These are phyloP conservation scores for Leptarthrus brevirostris DNA, from an alignment of 2,888 invertebrate species.

Conservation along the genomic window DNA sequence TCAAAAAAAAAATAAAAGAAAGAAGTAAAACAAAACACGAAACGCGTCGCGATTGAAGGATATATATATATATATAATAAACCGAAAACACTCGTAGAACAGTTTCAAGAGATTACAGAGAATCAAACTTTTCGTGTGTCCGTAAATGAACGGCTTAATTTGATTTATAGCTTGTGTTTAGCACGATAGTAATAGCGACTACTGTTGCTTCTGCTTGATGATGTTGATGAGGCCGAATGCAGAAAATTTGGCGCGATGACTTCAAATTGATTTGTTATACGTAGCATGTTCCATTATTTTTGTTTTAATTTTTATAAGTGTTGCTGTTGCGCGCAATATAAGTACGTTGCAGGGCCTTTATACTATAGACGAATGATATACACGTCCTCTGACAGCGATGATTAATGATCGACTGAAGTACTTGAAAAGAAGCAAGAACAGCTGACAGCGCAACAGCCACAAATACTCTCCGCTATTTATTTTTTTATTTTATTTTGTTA, in stretches of 20 bases:
- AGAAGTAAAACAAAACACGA: conserved; percentile 3
- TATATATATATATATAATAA: background rate
- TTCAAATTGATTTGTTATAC: conserved; percentile 55
- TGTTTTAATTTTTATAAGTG: background rate
- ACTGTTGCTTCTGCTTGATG: conserved; percentile 45
- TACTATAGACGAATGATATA: background rate
- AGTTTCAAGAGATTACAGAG: conserved; percentile 10
- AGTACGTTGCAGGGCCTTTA: background rate
- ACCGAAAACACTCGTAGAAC: conserved; percentile 29
- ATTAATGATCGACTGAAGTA: conserved; percentile 54
- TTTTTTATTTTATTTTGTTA: no score
- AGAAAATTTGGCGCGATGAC: conserved; percentile 57
- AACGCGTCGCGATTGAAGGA: conserved; percentile 28
- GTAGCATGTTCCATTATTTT: conserved; percentile 58
- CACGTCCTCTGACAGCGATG: conserved; percentile 51
- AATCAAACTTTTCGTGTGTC: background rate
- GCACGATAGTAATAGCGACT: conserved; percentile 57
- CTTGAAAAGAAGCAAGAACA: conserved; percentile 41
- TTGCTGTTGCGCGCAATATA: background rate
- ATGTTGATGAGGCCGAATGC: conserved; percentile 11
- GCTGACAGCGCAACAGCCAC: conserved; percentile 53
- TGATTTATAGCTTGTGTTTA: conserved; percentile 52
- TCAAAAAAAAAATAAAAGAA: no score
- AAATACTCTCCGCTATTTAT: conserved; percentile 27
- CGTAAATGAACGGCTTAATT: background rate